Conservation (phyloP, 2,888 invertebrate species). For the Nomada lathburiana region DNA sequence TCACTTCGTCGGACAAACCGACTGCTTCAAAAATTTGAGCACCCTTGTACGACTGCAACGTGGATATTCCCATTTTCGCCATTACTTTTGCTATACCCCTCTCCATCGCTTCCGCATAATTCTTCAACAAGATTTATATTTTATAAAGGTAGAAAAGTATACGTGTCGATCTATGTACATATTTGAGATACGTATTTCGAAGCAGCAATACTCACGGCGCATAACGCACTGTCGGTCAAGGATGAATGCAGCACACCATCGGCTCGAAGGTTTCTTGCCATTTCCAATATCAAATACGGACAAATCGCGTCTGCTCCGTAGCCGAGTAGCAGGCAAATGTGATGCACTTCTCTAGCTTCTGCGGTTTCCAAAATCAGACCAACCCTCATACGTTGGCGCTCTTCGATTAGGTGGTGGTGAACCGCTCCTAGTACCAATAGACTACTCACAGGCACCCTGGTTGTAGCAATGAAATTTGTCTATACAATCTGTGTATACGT, state of each 20-base stretch:
- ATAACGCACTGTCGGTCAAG: slow-evolving; percentile 92
- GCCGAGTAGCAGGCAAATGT: slow-evolving; percentile 97
- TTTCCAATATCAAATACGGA: slow-evolving; percentile 97
- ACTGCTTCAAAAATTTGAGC: slow-evolving; percentile 99
- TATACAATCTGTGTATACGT: no score
- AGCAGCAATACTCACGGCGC: slow-evolving; percentile 84
- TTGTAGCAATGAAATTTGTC: background rate
- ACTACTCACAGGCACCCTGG: slow-evolving; percentile 91
- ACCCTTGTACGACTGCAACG: slow-evolving; percentile 98
- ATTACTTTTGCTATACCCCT: slow-evolving; percentile 96
- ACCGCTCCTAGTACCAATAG: slow-evolving; percentile 95
- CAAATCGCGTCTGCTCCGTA: slow-evolving; percentile 99
- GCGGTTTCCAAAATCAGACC: slow-evolving; percentile 98
- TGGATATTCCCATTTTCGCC: slow-evolving; percentile 99
- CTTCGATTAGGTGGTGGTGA: slow-evolving; percentile 98
- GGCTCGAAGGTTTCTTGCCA: slow-evolving; percentile 93
- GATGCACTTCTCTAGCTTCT: slow-evolving; percentile 98
- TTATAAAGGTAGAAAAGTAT: no score
- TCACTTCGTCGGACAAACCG: slow-evolving; percentile 95
- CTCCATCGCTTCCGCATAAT: slow-evolving; percentile 96
- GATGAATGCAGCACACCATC: slow-evolving; percentile 93
- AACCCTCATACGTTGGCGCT: slow-evolving; percentile 97
- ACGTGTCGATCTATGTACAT: background rate
- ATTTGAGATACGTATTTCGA: background rate
- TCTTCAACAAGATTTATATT: slow-evolving; percentile 78